Evolutionary conservation across 2,888 invertebrate species (phyloP), one percentile per base, ranked within the genome.

Genomic region (Junonia oenone): DNA sequence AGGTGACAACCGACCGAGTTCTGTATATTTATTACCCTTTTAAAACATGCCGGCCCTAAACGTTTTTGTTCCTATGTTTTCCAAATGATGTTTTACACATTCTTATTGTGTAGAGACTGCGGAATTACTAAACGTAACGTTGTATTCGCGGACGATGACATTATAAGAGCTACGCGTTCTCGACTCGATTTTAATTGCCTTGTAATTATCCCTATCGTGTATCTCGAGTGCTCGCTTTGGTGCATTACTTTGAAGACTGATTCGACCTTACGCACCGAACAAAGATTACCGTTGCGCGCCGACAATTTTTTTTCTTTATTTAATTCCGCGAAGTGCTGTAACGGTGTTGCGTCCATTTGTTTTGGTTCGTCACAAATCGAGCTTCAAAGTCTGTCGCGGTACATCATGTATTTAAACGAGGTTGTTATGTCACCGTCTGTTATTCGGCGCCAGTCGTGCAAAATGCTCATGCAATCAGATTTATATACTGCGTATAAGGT

Each of bases 291-390:
- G 89, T 87, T 90, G 80, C 69, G 69, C 74, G 66, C 76, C 73
- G 76, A 76, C 73, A 75, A 29, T 81, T 84, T 66, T 63, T 60
- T 78, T 75, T 72, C 75, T 81, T 79, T 77, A 75, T 82, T 85
- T 81, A 76, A 82, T 88, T 89, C 89, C 70, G 79, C 86, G 87
- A 87, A 89, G 77, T 80, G 75, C 65, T 76, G 77, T 89, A 89
- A 89, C 89, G 89, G 89, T 88, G 79, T 79, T 76, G 77, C 73
- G 75, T 78, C 73, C 83, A 81, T 85, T 87, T 88, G 87, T 87
- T 87, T 85, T 85, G 83, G 81, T 83, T 78, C 75, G 75, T 68
- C 71, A 67, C 69, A 67, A 72, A 55, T 67, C 59, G 64, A 63
- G 60, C 54, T 62, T 57, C 64, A 63, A 65, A 66, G 64, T 65